Percentiles rank a stretch among this genome's conserved stretches.
These are phyloP conservation scores for Plebejus anna DNA, from an alignment of 2,888 invertebrate genomes.

Conservation along the genomic window DNA sequence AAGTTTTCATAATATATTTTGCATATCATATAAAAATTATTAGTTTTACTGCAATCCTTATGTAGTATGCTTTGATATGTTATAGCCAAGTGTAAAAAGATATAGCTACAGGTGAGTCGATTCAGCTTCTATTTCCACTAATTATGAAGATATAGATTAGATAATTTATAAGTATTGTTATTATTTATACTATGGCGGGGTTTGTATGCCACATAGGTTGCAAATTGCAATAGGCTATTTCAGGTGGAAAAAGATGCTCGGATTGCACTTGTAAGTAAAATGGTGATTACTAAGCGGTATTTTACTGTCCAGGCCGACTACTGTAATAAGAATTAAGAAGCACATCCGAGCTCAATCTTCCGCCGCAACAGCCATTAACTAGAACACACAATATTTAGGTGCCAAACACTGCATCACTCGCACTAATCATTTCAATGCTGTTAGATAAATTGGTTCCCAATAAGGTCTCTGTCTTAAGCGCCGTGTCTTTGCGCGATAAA, in stretches of 20 bases:
- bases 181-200: neutral
- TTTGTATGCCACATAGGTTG: neutral
- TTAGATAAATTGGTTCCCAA: neutral
- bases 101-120: constrained; percentile 11
- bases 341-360: neutral
- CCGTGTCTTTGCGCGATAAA: neutral
- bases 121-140: neutral
- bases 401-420: neutral
- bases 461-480: neutral
- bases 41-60: constrained; percentile 30
- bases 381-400: neutral
- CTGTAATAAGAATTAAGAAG: no score
- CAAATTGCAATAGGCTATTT: neutral
- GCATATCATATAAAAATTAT: constrained; percentile 26
- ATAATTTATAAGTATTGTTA: constrained; percentile 6
- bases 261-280: neutral
- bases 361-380: neutral
- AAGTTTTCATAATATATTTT: constrained; percentile 32
- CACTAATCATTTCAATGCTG: neutral
- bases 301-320: no score
- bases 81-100: constrained; percentile 23
- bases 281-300: neutral
- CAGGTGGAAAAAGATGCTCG: neutral
- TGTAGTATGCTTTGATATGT: neutral
- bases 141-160: neutral